Base-by-base conservation (phyloP, 2,797 vertebrate genomes). In the Tarsius wallacei region DNA sequence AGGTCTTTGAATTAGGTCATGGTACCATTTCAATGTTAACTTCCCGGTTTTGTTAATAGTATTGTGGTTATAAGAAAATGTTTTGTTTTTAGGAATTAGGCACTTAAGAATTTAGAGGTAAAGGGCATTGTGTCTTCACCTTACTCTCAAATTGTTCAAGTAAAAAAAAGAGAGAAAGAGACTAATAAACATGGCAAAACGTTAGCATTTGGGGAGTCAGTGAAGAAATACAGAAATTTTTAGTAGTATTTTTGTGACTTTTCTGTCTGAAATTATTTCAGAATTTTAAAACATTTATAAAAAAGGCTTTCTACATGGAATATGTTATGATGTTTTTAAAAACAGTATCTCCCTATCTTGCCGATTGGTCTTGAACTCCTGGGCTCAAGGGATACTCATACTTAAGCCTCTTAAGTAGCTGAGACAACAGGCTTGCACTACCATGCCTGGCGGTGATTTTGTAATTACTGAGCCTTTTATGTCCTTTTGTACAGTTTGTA, bases 261-360 rank as follows among this genome's bases (percentile, higher is more conserved):
- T 76, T 84, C 22, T 73, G 15, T 80, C 71, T 87, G 84, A 95
- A 93, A 80, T 87, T 91, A 49, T 91, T 97, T 90, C 9, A 74
- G 22, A 94, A 66, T 70, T 42, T 42, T 42, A 42, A 93, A 87
- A 47, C 68, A 57, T 36, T 76, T 4, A 2, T 64, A 63, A 26
- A 47, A 55, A 80, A 80, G 12, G 12, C 5, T 33, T 78, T n/a
- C 76, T 55, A 33, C 31, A 33, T 57, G 19, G 17, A 59, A 80
- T 14, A 26, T 21, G 55, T 24, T 36, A 17, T 59, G 31, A 16
- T 55, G 22, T 33, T 53, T 31, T n/a, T 53, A 19, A 53, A 55
- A 57, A 53, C 21, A 5, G 31, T 10, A 17, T 53, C 49, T 76
- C 16, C 19, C 51, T 55, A 31, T 77, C 10, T 77, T 77, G 74